These are phyloP conservation scores for Tricholauxania praeusta DNA, from an alignment of 2,888 invertebrate genomes.

Conservation along the genomic window DNA sequence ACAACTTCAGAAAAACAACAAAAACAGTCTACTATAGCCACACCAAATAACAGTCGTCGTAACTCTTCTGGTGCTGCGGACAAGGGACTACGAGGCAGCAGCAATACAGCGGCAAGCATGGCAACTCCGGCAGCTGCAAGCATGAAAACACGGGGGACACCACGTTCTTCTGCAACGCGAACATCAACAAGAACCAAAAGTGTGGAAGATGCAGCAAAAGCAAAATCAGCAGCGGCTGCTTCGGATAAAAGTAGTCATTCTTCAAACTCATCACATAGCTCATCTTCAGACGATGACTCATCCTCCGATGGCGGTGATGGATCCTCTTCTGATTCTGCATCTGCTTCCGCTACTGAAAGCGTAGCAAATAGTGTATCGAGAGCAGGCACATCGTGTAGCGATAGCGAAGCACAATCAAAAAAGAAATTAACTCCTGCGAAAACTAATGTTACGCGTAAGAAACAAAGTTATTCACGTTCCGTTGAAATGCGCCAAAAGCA, in stretches of 20 bases:
- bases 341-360: constrained; percentile 50
- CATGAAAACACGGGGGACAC: constrained; percentile 36
- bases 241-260: constrained; percentile 53
- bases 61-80: constrained; percentile 37
- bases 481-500: constrained; percentile 61
- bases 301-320: constrained; percentile 53
- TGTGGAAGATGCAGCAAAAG: constrained; percentile 22
- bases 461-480: constrained; percentile 60
- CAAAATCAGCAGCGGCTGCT: constrained; percentile 23
- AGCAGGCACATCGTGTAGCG: constrained; percentile 50
- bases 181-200: constrained; percentile 33
- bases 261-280: constrained; percentile 60
- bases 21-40: constrained; percentile 26
- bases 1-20: constrained; percentile 11
- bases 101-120: constrained; percentile 42
- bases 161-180: constrained; percentile 26
- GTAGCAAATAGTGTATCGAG: constrained; percentile 52
- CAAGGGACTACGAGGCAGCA: constrained; percentile 33
- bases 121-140: constrained; percentile 47
- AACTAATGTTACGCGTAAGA: constrained; percentile 50
- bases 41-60: constrained; percentile 43
- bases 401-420: constrained; percentile 47
- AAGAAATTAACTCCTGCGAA: constrained; percentile 51
- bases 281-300: constrained; percentile 60
- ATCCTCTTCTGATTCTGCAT: constrained; percentile 51